Evolutionary conservation across 2,113 vertebrate genomes (phyloP), one percentile per base, ranked within the genome.

Genomic region (Oncorhynchus clarkii): DNA sequence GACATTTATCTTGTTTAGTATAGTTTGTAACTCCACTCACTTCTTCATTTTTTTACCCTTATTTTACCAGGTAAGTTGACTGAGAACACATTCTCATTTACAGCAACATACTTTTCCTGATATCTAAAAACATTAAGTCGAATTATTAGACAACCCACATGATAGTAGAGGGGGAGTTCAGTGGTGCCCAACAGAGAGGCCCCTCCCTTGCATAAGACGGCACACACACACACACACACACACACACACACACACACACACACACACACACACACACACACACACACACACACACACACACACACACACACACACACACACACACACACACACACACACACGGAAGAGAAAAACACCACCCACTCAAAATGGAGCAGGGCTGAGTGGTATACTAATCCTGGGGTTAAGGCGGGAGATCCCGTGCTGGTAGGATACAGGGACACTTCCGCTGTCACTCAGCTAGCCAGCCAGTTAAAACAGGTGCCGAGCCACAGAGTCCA

Each of bases 331-430:
- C 20, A 45, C 31, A 18, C 39, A 48, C 51, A 24, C 22, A 26
- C 24, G 67, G 18, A 68, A 67, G 66, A 70, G 45, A 27, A 57
- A 39, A 76, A 59, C 66, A 69, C 26, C 5, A 70, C n/a, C 66
- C 49, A 24, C 74, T 69, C 67, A 75, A 70, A 75, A 75, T 75
- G 26, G 72, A 69, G 67, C 68, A 59, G 60, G 57, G n/a, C 59
- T 39, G 51, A 54, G 71, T 26, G 24, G 57, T 34, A 34, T 20
- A 26, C 39, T 79, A 82, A 77, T 77, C 83, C 48, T 20, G 31
- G 75, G 74, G 77, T 82, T 71, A 80, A 12, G 49, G 29, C 6
- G 12, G 67, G 74, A 78, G 73, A 71, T 81, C 77, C 60, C 66
- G 70, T 31, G 70, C 70, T 18, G 48, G n/a, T 14, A 27, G 27